A percentile compares a stretch with the other conserved stretches of the same genome.
phyloP scores from a whole-genome alignment of 2,797 vertebrate genomes.

The Tapera naevia region DNA sequence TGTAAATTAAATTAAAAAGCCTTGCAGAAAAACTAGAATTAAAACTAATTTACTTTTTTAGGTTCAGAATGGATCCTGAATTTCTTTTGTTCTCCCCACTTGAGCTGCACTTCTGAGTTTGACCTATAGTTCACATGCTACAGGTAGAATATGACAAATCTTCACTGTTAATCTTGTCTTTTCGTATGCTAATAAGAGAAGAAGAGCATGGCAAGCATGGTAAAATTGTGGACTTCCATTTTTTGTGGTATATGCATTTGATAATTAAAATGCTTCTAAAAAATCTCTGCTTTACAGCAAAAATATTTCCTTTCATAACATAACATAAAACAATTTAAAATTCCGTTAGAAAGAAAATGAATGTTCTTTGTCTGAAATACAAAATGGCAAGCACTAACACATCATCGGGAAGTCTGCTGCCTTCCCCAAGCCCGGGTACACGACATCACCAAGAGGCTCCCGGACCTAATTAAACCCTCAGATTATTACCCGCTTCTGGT shows the following conservation, averaged over 20 bases:
- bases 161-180: neutral
- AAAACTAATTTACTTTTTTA: neutral
- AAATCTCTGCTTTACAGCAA: neutral
- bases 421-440: too few species aligned
- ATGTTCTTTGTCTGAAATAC: neutral
- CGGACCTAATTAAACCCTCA: too few species aligned
- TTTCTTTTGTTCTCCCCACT: neutral
- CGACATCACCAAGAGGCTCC: too few species aligned
- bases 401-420: too few species aligned
- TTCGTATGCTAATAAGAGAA: neutral
- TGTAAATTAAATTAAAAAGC: neutral
- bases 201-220: neutral
- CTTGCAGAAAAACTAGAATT: neutral
- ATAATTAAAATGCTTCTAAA: neutral
- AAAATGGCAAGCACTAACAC: neutral
- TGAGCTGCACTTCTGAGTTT: neutral
- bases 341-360: neutral
- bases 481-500: too few species aligned
- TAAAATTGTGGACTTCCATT: neutral
- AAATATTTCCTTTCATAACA: neutral
- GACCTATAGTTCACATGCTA: neutral
- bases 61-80: neutral
- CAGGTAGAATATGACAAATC: neutral
- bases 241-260: neutral
- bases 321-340: neutral